A percentile compares a stretch with the other conserved stretches of the same genome.
Conservation (phyloP, 1,140 invertebrate genomes). For the Lordiphosa mommai region DNA sequence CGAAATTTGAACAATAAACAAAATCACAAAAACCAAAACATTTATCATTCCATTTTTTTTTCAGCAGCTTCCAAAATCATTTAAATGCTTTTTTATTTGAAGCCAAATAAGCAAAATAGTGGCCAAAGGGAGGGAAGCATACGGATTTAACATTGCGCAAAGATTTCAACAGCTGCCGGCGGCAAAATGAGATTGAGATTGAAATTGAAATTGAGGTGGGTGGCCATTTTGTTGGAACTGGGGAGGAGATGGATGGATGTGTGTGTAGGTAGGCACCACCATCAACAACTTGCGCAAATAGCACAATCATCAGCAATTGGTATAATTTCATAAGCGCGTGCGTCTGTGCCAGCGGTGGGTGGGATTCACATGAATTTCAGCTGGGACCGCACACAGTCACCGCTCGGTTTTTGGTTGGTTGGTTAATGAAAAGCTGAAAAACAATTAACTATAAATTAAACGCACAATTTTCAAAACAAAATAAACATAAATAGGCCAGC, state of each 20-base stretch:
- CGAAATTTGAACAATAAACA: constrained; percentile 77
- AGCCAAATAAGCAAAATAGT: constrained; percentile 73
- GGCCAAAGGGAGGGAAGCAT: constrained; percentile 17
- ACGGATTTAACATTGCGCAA: constrained; percentile 57
- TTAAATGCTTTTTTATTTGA: constrained; percentile 76
- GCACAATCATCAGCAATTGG: constrained; percentile 50
- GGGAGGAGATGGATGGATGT: constrained; percentile 3
- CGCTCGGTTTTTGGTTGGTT: constrained; percentile 42
- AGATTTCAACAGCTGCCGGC: constrained; percentile 66
- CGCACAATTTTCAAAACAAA: constrained; percentile 77
- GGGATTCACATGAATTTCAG: constrained; percentile 53
- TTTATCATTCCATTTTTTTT: constrained; percentile 64
- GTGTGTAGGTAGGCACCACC: constrained; percentile 44
- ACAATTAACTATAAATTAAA: constrained; percentile 77
- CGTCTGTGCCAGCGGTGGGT: constrained; percentile 3
- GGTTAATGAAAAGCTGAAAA: constrained; percentile 73
- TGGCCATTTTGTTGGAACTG: constrained; percentile 60
- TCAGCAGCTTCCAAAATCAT: constrained; percentile 46
- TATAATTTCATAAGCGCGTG: constrained; percentile 34
- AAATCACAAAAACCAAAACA: constrained; percentile 78
- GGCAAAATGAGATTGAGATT: constrained; percentile 38
- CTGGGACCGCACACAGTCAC: constrained; percentile 68
- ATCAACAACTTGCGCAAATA: constrained; percentile 67
- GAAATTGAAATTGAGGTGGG: constrained; percentile 59
- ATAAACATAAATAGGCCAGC: constrained; percentile 68